phyloP scores from a whole-genome alignment of 1,140 invertebrate genomes.

The Oscheius sp. region DNA sequence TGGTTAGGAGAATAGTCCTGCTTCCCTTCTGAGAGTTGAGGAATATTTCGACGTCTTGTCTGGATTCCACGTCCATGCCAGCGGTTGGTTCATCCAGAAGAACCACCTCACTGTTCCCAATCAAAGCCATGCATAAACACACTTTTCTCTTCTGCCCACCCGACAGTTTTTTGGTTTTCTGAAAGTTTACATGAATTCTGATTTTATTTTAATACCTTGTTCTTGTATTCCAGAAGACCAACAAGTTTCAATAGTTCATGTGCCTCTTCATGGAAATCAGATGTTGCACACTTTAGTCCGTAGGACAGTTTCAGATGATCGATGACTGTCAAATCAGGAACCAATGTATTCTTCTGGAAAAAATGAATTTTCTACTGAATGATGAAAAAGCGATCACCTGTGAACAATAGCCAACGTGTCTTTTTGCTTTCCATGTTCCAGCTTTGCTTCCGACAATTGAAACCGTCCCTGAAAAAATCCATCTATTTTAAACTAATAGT shows the following conservation, averaged over 20 bases:
- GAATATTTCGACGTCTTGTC: slow-evolving; percentile 64
- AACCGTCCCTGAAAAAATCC: no score
- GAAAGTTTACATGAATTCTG: background rate
- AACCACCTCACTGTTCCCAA: slow-evolving; percentile 66
- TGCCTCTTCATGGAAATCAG: slow-evolving; percentile 6
- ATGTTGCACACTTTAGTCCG: slow-evolving; percentile 22
- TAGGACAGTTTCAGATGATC: slow-evolving; percentile 36
- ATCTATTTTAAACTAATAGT: no score
- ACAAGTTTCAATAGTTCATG: slow-evolving; percentile 17
- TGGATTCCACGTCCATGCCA: slow-evolving; percentile 66
- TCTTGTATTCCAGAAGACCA: slow-evolving; percentile 19
- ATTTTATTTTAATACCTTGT: slow-evolving; percentile 20
- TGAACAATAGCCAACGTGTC: slow-evolving; percentile 5
- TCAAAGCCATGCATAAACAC: slow-evolving; percentile 68
- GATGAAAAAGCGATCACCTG: background rate
- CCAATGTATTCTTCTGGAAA: slow-evolving; percentile 32
- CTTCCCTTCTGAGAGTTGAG: slow-evolving; percentile 40
- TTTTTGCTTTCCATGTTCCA: background rate
- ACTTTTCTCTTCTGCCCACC: slow-evolving; percentile 81
- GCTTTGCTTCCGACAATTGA: no score
- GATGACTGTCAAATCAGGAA: slow-evolving; percentile 28
- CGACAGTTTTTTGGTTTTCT: slow-evolving; percentile 69
- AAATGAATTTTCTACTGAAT: slow-evolving; percentile 22
- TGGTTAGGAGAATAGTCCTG: slow-evolving; percentile 79
- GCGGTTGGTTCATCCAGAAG: slow-evolving; percentile 88